Evolutionary conservation across 23 tunicate species (phyloP), one percentile per base, ranked within the genome.

Genomic region (Styela plicata): DNA sequence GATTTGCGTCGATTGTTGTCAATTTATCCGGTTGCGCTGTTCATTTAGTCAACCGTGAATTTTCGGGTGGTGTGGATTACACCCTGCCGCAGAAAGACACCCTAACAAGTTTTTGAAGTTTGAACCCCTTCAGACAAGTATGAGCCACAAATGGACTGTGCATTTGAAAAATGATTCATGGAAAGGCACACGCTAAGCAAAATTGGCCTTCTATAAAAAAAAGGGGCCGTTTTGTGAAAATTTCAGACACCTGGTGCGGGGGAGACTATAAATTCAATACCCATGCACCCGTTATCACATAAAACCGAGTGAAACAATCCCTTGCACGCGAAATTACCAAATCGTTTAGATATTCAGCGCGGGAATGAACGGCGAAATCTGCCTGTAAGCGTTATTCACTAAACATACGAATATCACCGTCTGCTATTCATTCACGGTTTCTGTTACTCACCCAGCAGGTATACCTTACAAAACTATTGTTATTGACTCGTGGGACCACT

Each of bases 341-440:
- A 71, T 71, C 36, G 57, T 44, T 44, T 44, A 13, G 57, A 13
- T 44, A 44, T 44, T 44, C 57, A 5, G 13, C 57, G 57, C 57
- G 57, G 57, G 57, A 44, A 13, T 5, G 57, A 13, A 13, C 13
- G n/a, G 13, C 13, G 57, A 44, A 44, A 44, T 44, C 57, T 44
- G 13, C 57, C 57, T 7, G 7, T 13, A 44, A 44, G 10, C 13
- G 7, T 44, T 44, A 44, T 44, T 44, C 57, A 44, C 57, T 7
- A 44, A 44, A 44, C 57, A 44, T 13, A 44, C 10, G 57, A 5
- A 33, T 71, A 32, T 36, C n/a, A n/a, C 36, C 77, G 77, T 30
- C 34, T 26, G 34, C 77, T 30, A 71, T 71, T 71, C 77, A 71
- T 71, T 71, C 77, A 71, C 77, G 35, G 77, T 71, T 71, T 71